Evolutionary conservation across 2,113 vertebrate species (phyloP), one percentile per base, ranked within the genome.

Genomic region (Orcinus orca): DNA sequence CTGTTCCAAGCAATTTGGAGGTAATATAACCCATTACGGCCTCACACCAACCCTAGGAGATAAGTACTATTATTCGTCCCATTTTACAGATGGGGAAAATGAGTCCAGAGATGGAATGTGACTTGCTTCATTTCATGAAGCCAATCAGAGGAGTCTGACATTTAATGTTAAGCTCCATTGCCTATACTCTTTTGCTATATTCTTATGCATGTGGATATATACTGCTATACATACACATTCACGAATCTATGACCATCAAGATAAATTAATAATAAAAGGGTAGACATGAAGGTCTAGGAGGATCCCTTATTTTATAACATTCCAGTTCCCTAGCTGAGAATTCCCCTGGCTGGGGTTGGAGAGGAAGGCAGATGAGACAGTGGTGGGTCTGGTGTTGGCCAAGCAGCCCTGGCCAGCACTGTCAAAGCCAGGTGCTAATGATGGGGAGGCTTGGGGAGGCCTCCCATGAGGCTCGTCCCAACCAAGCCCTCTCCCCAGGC

Each of bases 151-250:
- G 25, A n/a, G n/a, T 11, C 74, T 80, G 73, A 63, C 15, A 3
- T 71, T 84, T 76, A 84, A 18, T 23, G 31, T 80, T 15, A 20
- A 76, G 21, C 33, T 38, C 0, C 21, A 1, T 25, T 26, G 58
- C 29, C 33, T 70, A 0, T 73, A 21, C 8, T n/a, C 4, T 84
- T 50, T 33, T 68, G 41, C 17, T 84, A 6, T 47, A n/a, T 12
- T 70, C 4, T 23, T 20, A n/a, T 25, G 14, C 21, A 18, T 6
- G 33, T 53, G 31, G 23, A 11, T 8, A 1, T 10, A 6, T 1
- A 21, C 6, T 21, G 62, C 5, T 1, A 17, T 8, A 20, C 6
- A 9, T n/a, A 58, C 11, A 6, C 2, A 0, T 2, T 53, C 17
- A 53, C 0, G 3, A 36, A 31, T 44, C n/a, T 26, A 2, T 1